These are phyloP conservation scores for Margaritifera margaritifera DNA, from an alignment of 2,888 invertebrate genomes.

Conservation along the genomic window DNA sequence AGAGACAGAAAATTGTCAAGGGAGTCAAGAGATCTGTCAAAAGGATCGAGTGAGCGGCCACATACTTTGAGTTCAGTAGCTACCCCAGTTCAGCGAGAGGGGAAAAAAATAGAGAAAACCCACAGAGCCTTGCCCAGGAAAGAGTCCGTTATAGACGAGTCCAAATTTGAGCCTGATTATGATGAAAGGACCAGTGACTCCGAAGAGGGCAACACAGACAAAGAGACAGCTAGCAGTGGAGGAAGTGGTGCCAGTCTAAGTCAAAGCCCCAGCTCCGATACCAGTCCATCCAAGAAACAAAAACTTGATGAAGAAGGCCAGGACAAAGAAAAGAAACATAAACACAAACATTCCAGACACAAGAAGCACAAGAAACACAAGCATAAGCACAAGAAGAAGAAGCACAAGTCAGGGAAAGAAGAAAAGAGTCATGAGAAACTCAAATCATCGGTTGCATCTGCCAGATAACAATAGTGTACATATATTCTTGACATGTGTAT, in stretches of 20 bases:
- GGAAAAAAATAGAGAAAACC: conserved; percentile 9
- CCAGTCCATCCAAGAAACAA: conserved; percentile 34
- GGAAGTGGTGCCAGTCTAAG: conserved; percentile 14
- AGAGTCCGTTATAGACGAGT: conserved; percentile 64
- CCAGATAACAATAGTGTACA: no score
- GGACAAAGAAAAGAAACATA: conserved; percentile 49
- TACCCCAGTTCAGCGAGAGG: conserved; percentile 7
- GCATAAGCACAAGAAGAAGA: conserved; percentile 8
- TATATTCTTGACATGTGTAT: no score
- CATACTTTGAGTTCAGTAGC: background rate
- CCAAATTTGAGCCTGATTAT: conserved; percentile 67
- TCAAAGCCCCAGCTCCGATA: conserved; percentile 31
- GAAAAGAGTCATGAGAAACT: background rate
- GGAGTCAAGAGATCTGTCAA: conserved; percentile 19
- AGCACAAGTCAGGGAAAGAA: no score
- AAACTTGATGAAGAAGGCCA: conserved; percentile 54
- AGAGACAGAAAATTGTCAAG: conserved; percentile 58
- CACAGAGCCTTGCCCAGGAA: conserved; percentile 37
- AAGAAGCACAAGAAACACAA: conserved; percentile 39
- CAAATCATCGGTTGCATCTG: background rate
- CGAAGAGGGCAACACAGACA: conserved; percentile 25
- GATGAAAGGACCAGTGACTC: conserved; percentile 49
- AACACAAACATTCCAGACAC: conserved; percentile 47
- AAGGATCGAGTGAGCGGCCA: background rate
- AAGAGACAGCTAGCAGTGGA: conserved; percentile 15